These are phyloP conservation scores for Linyphia triangularis DNA, from an alignment of 2,888 invertebrate species.

Conservation along the genomic window DNA sequence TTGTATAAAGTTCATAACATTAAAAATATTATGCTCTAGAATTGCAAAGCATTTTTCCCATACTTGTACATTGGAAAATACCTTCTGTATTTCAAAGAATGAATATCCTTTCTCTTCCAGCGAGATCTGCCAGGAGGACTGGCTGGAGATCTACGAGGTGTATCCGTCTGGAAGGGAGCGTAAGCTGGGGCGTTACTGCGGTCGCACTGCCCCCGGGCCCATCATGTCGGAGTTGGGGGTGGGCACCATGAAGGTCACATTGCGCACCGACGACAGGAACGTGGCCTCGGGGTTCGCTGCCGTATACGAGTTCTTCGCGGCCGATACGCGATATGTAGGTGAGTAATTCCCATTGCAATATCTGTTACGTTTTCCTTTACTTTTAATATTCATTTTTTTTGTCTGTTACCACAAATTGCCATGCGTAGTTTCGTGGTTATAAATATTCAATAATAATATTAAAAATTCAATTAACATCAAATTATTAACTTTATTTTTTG, in stretches of 20 bases:
- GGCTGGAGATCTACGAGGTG: slow-evolving; percentile 95
- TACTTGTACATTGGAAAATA: neutral
- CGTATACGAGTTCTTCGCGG: slow-evolving; percentile 93
- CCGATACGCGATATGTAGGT: slow-evolving; percentile 91
- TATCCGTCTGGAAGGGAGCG: slow-evolving; percentile 81
- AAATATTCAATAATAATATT: too few relatives aligned
- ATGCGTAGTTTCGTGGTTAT: too few relatives aligned
- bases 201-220: slow-evolving; percentile 94
- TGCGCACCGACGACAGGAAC: slow-evolving; percentile 91
- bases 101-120: slow-evolving; percentile 19
- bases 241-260: slow-evolving; percentile 90
- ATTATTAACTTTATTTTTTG: too few relatives aligned
- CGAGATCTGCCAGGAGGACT: slow-evolving; percentile 91
- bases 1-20: neutral
- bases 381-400: too few relatives aligned
- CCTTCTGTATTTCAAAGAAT: neutral
- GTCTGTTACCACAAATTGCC: too few relatives aligned
- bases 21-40: too few relatives aligned
- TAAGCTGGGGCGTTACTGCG: slow-evolving; percentile 91
- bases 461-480: too few relatives aligned
- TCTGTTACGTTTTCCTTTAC: too few relatives aligned
- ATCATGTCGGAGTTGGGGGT: slow-evolving; percentile 94
- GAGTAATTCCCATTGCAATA: too few relatives aligned
- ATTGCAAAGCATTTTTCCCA: neutral
- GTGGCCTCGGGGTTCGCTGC: slow-evolving; percentile 98